phyloP scores from a whole-genome alignment of 2,888 invertebrate genomes.

The Podabrus alpinus region DNA sequence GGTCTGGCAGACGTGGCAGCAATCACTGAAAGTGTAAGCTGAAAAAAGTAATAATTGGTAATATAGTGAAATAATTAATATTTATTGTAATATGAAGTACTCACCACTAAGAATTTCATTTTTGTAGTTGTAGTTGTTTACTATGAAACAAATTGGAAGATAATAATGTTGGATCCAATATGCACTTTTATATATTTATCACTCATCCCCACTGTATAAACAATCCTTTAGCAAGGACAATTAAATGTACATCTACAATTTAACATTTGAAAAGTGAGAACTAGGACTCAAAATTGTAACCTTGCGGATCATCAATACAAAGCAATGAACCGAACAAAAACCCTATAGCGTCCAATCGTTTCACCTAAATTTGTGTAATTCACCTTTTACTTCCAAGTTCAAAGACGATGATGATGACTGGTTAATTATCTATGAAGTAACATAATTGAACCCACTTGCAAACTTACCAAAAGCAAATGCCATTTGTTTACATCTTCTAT shows the following conservation, averaged over 20 bases:
- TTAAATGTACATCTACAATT: conserved; percentile 3
- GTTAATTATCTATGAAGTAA: conserved; percentile 4
- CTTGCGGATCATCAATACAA: conserved; percentile 1
- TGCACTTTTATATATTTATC: background rate
- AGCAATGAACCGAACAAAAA: background rate
- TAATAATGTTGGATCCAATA: background rate
- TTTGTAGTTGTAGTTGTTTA: background rate
- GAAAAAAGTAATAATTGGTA: background rate
- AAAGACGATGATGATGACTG: background rate
- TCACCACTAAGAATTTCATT: conserved; percentile 11
- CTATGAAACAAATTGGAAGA: background rate
- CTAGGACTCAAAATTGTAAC: conserved; percentile 3
- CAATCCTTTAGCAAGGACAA: conserved; percentile 4
- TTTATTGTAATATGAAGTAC: background rate
- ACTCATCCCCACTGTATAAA: conserved; percentile 2
- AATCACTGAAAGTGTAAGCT: background rate
- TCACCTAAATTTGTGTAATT: conserved; percentile 1
- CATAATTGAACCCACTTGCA: conserved; percentile 1
- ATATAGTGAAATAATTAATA: background rate
- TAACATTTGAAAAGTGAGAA: conserved; percentile 1
- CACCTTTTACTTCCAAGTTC: conserved; percentile 2
- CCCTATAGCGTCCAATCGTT: background rate
- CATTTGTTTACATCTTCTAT: background rate
- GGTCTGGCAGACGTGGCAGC: conserved; percentile 10
- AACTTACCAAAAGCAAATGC: background rate